Evolutionary conservation across 1,140 invertebrate genomes (phyloP).

Genomic region (Laupala kohalensis): DNA sequence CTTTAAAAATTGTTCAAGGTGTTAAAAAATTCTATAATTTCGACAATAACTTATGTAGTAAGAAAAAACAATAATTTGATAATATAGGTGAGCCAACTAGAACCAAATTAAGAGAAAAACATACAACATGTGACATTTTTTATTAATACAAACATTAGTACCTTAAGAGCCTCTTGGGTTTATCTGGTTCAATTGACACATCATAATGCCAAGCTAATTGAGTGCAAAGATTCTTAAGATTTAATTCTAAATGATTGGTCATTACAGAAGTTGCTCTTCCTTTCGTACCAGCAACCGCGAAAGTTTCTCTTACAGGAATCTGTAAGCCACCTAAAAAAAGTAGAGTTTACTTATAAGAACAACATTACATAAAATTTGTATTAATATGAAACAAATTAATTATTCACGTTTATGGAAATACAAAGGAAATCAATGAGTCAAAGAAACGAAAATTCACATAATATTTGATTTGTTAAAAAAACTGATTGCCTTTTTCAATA

Average conservation of each 20-base stretch:
- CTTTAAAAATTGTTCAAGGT: no score
- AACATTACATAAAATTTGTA: no score
- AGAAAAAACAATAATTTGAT: background rate
- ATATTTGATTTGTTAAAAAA: no score
- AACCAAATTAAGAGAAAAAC: background rate
- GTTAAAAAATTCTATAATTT: background rate
- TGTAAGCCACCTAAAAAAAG: background rate
- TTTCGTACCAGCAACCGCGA: slow-evolving; percentile 22
- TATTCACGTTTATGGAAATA: no score
- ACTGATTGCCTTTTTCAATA: no score
- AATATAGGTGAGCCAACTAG: background rate
- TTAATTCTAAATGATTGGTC: slow-evolving; percentile 41
- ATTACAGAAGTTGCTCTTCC: slow-evolving; percentile 32
- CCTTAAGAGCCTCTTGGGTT: slow-evolving; percentile 29
- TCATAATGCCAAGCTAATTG: slow-evolving; percentile 36
- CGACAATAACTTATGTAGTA: background rate
- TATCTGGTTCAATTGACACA: slow-evolving; percentile 33
- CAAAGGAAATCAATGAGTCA: no score
- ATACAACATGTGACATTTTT: background rate
- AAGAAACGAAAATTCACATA: no score
- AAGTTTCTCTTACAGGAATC: background rate
- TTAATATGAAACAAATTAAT: no score
- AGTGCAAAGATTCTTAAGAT: slow-evolving; percentile 25
- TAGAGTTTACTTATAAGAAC: no score
- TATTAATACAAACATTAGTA: background rate